Evolutionary conservation across 2,113 vertebrate genomes (phyloP).

Genomic region (Pitta sordida): DNA sequence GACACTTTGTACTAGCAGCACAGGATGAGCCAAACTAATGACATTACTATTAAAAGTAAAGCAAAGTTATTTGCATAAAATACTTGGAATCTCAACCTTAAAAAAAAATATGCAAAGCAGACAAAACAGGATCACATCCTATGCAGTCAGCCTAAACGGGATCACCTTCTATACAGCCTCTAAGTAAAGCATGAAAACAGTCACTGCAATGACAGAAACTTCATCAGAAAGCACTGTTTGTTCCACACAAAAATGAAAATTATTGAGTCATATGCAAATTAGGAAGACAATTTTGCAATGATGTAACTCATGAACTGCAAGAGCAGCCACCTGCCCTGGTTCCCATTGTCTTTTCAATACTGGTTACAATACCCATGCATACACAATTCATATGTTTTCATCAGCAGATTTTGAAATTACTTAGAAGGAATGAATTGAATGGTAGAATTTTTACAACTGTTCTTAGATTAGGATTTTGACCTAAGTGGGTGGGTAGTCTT

Average conservation of each 20-base stretch:
- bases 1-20: not conserved
- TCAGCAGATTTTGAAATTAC: not conserved
- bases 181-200: not conserved
- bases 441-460: not conserved
- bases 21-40: not conserved
- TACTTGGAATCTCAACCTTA: not conserved
- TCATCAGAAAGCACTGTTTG: not conserved
- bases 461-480: not conserved
- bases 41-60: not conserved
- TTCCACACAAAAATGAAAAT: not conserved
- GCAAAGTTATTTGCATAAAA: not conserved
- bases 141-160: too few relatives aligned
- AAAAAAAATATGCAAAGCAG: not conserved
- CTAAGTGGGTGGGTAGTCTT: not conserved
- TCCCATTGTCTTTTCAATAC: not conserved
- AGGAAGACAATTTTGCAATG: not conserved
- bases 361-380: fast-evolving
- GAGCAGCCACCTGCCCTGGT: not conserved
- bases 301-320: not conserved
- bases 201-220: not conserved
- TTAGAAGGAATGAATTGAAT: not conserved
- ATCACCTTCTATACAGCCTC: not conserved
- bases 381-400: not conserved
- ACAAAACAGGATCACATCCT: not conserved
- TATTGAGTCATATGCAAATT: not conserved